These are phyloP conservation scores for Griposia aprilina DNA, from an alignment of 2,888 invertebrate species.

Conservation along the genomic window DNA sequence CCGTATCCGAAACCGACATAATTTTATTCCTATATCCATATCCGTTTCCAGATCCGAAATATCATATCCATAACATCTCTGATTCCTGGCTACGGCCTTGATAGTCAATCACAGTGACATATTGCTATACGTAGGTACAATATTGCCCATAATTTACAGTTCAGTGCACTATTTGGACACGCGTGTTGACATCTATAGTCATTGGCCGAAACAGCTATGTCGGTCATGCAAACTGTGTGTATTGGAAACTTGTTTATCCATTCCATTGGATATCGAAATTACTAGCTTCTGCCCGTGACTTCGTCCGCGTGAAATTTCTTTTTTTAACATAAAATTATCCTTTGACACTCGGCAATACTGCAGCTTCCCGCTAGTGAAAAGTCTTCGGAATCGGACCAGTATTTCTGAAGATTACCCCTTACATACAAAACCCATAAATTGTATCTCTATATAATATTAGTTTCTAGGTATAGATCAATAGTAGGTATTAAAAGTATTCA, in stretches of 20 bases:
- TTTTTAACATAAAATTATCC: background rate
- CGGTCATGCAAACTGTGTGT: slow-evolving; percentile 24
- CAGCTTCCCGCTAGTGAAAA: too few species aligned
- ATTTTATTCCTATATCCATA: too few species aligned
- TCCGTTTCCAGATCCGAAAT: too few species aligned
- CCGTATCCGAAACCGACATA: too few species aligned
- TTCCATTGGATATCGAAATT: background rate
- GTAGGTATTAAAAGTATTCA: background rate
- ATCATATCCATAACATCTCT: too few species aligned
- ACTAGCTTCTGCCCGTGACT: background rate
- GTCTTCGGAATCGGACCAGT: background rate
- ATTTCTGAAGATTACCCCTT: too few species aligned
- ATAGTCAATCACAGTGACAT: background rate
- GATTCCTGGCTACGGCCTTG: background rate
- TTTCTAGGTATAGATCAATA: background rate
- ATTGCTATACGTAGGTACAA: background rate
- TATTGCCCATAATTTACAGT: slow-evolving; percentile 47
- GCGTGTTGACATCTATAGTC: slow-evolving; percentile 49
- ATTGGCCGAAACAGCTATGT: slow-evolving; percentile 51
- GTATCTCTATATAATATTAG: background rate
- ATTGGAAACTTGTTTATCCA: background rate
- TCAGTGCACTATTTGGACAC: slow-evolving; percentile 51
- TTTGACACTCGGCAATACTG: background rate
- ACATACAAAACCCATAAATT: too few species aligned
- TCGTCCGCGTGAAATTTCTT: background rate